phyloP scores from a whole-genome alignment of 2,797 vertebrate genomes.

The Huso huso region DNA sequence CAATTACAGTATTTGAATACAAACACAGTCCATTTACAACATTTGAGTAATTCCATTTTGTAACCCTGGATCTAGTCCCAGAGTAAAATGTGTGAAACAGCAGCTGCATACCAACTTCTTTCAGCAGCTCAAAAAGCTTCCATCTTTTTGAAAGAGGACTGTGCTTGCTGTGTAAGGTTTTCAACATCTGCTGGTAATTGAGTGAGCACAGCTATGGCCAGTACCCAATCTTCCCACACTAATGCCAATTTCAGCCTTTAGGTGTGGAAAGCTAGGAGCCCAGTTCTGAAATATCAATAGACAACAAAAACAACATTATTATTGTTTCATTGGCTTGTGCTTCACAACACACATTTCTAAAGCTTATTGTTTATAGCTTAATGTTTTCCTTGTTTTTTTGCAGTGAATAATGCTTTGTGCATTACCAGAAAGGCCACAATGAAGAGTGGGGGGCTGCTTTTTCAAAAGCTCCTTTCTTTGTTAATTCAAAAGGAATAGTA shows the following conservation, averaged over 20 bases:
- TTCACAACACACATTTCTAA: no score
- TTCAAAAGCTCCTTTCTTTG: conserved; percentile 10
- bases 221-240: not conserved
- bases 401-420: not conserved
- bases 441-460: not conserved
- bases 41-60: no score
- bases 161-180: not conserved
- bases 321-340: not conserved
- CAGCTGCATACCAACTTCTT: no score
- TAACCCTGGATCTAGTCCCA: no score
- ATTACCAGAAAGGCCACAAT: conserved; percentile 1
- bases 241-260: not conserved
- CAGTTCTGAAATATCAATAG: not conserved
- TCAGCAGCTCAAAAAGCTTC: no score
- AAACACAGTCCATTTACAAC: no score
- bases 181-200: not conserved
- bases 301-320: not conserved
- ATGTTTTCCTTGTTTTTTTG: not conserved
- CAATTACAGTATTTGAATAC: no score
- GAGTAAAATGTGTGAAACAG: no score
- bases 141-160: no score
- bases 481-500: not conserved
- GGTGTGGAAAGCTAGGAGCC: not conserved
- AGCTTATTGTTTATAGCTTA: not conserved
- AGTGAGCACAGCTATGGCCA: not conserved